A percentile compares a stretch with the other conserved stretches of the same genome.
Evolutionary conservation across 2,113 vertebrate genomes (phyloP).

Genomic region (Muscicapa adusta): DNA sequence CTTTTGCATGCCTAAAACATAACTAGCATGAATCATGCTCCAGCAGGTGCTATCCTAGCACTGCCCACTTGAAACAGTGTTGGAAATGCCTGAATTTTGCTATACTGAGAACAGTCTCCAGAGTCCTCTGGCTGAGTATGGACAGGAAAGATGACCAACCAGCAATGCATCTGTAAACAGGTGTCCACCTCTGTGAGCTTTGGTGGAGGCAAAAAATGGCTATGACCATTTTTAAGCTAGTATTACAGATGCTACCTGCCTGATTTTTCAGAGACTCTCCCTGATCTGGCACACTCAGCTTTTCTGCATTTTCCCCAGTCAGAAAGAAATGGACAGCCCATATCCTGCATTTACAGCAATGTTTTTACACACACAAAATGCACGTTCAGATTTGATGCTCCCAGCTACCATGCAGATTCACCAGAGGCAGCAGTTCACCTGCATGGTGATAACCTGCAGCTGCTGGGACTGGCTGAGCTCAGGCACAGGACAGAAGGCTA

Average conservation of each 20-base stretch:
- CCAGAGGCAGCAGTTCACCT: background rate
- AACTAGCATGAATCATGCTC: background rate
- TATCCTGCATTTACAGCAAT: background rate
- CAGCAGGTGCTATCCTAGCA: background rate
- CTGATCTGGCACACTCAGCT: background rate
- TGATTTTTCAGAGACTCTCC: background rate
- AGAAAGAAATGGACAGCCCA: background rate
- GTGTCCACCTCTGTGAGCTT: background rate
- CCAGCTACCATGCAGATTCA: background rate
- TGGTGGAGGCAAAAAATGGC: background rate
- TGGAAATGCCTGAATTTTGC: background rate
- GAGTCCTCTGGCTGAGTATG: background rate
- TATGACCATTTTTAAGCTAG: background rate
- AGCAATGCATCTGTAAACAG: background rate
- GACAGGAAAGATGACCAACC: background rate
- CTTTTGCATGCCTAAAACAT: background rate
- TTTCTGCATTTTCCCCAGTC: background rate
- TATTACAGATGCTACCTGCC: background rate
- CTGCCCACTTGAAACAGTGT: background rate
- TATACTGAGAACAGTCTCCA: background rate
- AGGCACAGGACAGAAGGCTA: background rate
- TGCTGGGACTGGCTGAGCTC: background rate
- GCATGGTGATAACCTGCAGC: background rate
- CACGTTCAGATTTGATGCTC: accelerated
- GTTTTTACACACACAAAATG: background rate